Conservation (phyloP, 1,140 invertebrate genomes). For the Pseudoatta argentina region DNA sequence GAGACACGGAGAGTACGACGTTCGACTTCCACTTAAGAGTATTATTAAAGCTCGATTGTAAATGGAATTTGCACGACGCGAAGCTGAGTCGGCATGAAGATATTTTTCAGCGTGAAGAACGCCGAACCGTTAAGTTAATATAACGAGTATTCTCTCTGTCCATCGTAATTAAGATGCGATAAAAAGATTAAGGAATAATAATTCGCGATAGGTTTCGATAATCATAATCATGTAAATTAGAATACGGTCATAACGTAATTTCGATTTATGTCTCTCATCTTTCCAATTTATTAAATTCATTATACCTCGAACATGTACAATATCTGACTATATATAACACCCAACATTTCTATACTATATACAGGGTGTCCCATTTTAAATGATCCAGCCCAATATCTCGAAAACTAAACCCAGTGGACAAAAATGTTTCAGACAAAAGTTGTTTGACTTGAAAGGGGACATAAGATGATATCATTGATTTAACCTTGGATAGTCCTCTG, state of each 20-base stretch:
- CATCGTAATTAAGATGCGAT: not conserved
- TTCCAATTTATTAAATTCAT: not conserved
- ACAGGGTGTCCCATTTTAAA: too few relatives aligned
- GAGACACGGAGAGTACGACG: not conserved
- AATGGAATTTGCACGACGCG: not conserved
- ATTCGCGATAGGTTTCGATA: not conserved
- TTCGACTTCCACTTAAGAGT: conserved; percentile 3
- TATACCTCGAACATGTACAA: not conserved
- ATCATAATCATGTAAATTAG: not conserved
- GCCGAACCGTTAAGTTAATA: not conserved
- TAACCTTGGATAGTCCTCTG: too few relatives aligned
- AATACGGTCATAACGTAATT: not conserved
- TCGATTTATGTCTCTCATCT: not conserved
- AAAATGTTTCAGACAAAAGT: too few relatives aligned
- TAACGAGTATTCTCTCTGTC: conserved; percentile 11
- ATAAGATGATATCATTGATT: too few relatives aligned
- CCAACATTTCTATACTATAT: not conserved
- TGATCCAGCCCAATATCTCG: too few relatives aligned
- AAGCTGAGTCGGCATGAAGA: not conserved
- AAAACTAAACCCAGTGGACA: too few relatives aligned
- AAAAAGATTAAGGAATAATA: not conserved
- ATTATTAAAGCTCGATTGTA: conserved; percentile 19
- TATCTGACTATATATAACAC: conserved; percentile 10
- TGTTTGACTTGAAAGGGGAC: too few relatives aligned
- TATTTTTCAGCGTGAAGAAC: not conserved